Conservation (phyloP, 2,797 vertebrate species). For the Kryptolebias ocellatus region DNA sequence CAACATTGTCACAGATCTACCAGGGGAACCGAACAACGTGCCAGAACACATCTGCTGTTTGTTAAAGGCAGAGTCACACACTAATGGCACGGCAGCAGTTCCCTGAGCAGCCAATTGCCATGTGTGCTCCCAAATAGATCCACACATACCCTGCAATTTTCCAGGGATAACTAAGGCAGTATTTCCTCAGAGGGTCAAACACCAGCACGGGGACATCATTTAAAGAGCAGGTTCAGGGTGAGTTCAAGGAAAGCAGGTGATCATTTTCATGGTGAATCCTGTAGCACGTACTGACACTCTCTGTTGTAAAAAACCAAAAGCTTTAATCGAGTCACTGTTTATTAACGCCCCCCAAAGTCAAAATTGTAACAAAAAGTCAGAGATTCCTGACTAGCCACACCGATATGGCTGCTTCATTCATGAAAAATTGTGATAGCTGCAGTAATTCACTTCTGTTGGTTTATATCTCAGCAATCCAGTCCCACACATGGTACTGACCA, state of each 20-base stretch:
- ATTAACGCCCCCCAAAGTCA: no score
- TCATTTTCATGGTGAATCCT: constrained; percentile 61
- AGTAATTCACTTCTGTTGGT: no score
- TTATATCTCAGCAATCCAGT: no score
- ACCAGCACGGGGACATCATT: constrained; percentile 50
- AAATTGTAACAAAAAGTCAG: no score
- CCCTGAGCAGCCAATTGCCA: constrained; percentile 41
- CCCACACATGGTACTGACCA: no score
- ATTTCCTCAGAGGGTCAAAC: constrained; percentile 63
- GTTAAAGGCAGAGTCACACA: constrained; percentile 54
- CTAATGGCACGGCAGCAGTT: constrained; percentile 60
- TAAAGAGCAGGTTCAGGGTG: constrained; percentile 58
- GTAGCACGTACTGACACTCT: constrained; percentile 39
- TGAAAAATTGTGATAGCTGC: no score
- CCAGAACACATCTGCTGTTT: constrained; percentile 63
- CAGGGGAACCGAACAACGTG: constrained; percentile 43
- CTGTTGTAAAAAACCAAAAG: background rate
- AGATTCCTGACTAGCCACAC: no score
- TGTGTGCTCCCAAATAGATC: constrained; percentile 40
- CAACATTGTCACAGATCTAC: constrained; percentile 44
- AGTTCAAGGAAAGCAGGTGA: constrained; percentile 68
- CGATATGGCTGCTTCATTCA: no score
- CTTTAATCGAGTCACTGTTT: background rate
- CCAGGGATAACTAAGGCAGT: constrained; percentile 42
- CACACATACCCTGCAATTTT: constrained; percentile 63